Percentiles rank a stretch among this genome's conserved stretches.
These are phyloP conservation scores for Hydrotaea cyrtoneurina DNA, from an alignment of 2,888 invertebrate genomes.

Conservation along the genomic window DNA sequence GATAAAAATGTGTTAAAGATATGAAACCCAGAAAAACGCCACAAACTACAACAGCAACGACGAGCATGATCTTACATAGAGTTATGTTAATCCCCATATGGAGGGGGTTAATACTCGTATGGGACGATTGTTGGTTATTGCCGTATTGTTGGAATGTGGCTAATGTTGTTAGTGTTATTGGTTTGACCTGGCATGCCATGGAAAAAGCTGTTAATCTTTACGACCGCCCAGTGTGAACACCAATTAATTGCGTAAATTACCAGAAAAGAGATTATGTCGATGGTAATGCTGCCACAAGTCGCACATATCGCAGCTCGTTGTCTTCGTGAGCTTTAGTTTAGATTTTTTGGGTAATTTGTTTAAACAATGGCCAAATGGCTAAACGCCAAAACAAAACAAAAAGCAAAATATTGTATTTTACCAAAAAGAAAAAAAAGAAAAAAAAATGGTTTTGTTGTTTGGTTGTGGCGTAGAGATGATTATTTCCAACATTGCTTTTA, in stretches of 20 bases:
- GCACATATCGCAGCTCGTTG: slow-evolving; percentile 42
- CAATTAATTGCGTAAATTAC: slow-evolving; percentile 76
- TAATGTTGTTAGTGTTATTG: too few species aligned
- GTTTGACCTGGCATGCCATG: not conserved
- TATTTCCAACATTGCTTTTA: slow-evolving; percentile 5
- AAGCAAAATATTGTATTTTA: slow-evolving; percentile 34
- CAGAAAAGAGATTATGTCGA: slow-evolving; percentile 72
- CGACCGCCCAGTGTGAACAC: slow-evolving; percentile 76
- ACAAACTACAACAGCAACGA: not conserved
- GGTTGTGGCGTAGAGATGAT: not conserved
- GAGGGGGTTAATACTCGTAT: not conserved
- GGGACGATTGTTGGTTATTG: not conserved
- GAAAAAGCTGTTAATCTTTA: slow-evolving; percentile 67
- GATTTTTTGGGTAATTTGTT: slow-evolving; percentile 59
- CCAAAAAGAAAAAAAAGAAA: too few species aligned
- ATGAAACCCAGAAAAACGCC: not conserved
- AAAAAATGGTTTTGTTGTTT: too few species aligned
- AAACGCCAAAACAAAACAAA: slow-evolving; percentile 20
- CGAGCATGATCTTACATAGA: not conserved
- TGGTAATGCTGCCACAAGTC: slow-evolving; percentile 55
- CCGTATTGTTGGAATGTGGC: not conserved
- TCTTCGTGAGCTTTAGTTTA: slow-evolving; percentile 53
- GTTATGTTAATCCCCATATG: slow-evolving; percentile 42
- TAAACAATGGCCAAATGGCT: slow-evolving; percentile 50
- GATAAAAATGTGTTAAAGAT: slow-evolving; percentile 53